Evolutionary conservation across 1,140 invertebrate species (phyloP).

Genomic region (Cydia amplana): DNA sequence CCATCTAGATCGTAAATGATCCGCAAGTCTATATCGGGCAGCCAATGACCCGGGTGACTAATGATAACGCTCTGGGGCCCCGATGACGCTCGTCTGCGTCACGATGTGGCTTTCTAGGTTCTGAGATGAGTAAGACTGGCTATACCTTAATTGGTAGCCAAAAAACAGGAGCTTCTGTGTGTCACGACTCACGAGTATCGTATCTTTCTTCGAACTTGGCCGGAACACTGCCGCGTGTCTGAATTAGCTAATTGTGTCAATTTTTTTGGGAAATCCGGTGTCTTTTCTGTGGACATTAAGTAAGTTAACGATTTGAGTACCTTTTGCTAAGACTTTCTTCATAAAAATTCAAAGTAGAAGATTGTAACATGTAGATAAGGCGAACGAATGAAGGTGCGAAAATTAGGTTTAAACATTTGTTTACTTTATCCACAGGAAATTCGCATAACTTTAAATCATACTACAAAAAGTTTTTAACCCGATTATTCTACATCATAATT

Average conservation of each 20-base stretch:
- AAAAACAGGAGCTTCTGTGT: not conserved
- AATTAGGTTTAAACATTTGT: not conserved
- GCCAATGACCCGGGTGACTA: constrained; percentile 29
- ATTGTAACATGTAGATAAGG: no score
- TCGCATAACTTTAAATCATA: not conserved
- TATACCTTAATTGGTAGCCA: not conserved
- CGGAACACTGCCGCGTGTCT: not conserved
- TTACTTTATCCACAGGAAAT: not conserved
- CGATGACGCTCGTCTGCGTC: constrained; percentile 7
- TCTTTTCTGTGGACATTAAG: no score
- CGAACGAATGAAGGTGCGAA: no score
- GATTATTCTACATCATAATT: no score
- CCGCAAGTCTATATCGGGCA: not conserved
- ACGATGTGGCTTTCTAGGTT: not conserved
- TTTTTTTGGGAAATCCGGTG: no score
- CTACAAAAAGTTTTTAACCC: not conserved
- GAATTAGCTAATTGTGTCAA: no score
- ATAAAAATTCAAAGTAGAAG: no score
- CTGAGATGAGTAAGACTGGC: constrained; percentile 2
- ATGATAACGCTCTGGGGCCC: not conserved
- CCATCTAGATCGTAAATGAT: not conserved
- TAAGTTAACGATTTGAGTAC: no score
- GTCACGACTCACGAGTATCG: not conserved
- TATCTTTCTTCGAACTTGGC: not conserved
- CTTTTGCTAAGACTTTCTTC: no score